Conservation (phyloP, 1,140 invertebrate species). For the Achatina immaculata region DNA sequence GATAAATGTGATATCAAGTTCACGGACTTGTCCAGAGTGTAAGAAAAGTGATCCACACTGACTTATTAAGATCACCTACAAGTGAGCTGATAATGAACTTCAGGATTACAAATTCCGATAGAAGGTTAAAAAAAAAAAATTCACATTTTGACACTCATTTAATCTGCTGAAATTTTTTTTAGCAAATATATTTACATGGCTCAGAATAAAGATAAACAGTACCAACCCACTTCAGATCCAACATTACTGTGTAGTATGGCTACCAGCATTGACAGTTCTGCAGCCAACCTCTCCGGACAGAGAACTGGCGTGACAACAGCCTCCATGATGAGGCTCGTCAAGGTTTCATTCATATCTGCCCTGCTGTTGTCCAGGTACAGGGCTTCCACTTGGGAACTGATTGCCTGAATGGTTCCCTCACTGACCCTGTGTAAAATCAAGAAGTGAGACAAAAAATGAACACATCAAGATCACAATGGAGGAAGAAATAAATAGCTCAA, state of each 20-base stretch:
- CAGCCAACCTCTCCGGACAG: conserved; percentile 83
- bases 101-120: too few relatives aligned
- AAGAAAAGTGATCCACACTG: too few relatives aligned
- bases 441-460: not conserved
- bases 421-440: conserved; percentile 75
- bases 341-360: conserved; percentile 85
- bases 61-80: too few relatives aligned
- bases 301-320: conserved; percentile 77
- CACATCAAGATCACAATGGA: too few relatives aligned
- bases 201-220: not conserved
- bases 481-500: too few relatives aligned
- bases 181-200: too few relatives aligned
- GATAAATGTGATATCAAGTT: not conserved
- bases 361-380: conserved; percentile 68
- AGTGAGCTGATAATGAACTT: too few relatives aligned
- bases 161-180: too few relatives aligned
- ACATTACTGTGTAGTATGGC: conserved; percentile 90
- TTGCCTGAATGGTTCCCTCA: conserved; percentile 88
- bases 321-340: conserved; percentile 80
- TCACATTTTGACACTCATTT: too few relatives aligned
- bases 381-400: conserved; percentile 77
- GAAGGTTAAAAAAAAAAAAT: too few relatives aligned
- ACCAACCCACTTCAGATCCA: conserved; percentile 87
- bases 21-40: too few relatives aligned
- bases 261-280: conserved; percentile 87